These are phyloP conservation scores for Phyllotis vaccarum DNA, from an alignment of 2,797 vertebrate genomes.

Conservation along the genomic window DNA sequence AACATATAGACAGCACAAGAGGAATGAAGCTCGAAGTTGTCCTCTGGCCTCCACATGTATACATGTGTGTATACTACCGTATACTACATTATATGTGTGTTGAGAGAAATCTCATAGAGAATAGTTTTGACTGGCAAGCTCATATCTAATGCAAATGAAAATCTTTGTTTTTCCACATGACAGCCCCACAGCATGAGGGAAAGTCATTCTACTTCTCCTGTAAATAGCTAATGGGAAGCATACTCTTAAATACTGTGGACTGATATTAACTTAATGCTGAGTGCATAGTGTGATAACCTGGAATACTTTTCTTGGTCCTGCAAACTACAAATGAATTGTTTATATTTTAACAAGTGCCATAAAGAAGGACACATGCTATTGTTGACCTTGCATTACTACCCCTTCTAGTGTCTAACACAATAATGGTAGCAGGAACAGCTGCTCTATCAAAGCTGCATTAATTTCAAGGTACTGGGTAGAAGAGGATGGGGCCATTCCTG, in stretches of 20 bases:
- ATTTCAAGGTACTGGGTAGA: not conserved
- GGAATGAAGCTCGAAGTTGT: not conserved
- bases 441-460: not conserved
- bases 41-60: not conserved
- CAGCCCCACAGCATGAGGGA: not conserved
- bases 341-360: not conserved
- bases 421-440: not conserved
- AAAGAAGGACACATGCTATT: not conserved
- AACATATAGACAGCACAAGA: not conserved
- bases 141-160: not conserved
- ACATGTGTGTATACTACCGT: not conserved
- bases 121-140: slow-evolving; percentile 13
- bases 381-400: slow-evolving; percentile 5
- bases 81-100: not conserved
- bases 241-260: not conserved
- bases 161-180: not conserved
- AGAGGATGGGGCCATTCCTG: not conserved
- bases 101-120: not conserved
- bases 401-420: not conserved
- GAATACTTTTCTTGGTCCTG: slow-evolving; percentile 11
- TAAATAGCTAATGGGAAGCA: not conserved
- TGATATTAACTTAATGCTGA: not conserved
- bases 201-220: not conserved
- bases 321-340: not conserved
- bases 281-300: not conserved